Evolutionary conservation across 2,888 invertebrate species (phyloP).

Genomic region (Rhingia rostrata): DNA sequence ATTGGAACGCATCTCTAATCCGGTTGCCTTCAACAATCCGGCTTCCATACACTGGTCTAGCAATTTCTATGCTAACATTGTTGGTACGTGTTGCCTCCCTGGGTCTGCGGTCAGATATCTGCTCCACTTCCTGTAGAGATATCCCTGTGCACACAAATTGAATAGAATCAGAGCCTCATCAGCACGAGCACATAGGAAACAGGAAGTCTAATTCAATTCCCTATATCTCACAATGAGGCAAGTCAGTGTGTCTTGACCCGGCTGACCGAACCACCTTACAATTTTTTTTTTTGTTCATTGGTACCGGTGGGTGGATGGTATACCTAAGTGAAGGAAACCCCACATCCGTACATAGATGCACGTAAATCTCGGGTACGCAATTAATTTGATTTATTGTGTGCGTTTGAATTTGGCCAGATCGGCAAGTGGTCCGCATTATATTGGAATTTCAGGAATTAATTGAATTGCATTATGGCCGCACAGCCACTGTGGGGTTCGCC

Average conservation of each 20-base stretch:
- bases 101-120: conserved; percentile 33
- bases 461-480: conserved; percentile 66
- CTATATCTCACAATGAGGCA: conserved; percentile 42
- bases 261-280: conserved; percentile 17
- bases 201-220: conserved; percentile 70
- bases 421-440: conserved; percentile 69
- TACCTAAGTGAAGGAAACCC: background rate
- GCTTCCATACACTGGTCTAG: background rate
- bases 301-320: background rate
- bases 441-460: conserved; percentile 71
- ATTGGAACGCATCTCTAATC: conserved; percentile 70
- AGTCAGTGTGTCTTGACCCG: conserved; percentile 48
- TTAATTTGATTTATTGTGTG: conserved; percentile 74
- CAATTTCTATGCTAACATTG: conserved; percentile 8
- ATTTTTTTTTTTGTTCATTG: conserved; percentile 18
- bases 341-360: conserved; percentile 3
- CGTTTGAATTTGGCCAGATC: conserved; percentile 61
- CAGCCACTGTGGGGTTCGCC: conserved; percentile 37
- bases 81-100: conserved; percentile 6
- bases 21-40: conserved; percentile 47
- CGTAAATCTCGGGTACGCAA: conserved; percentile 64
- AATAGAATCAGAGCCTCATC: conserved; percentile 67
- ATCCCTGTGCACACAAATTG: conserved; percentile 61
- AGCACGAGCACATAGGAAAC: conserved; percentile 29
- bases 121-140: conserved; percentile 48